phyloP scores from a whole-genome alignment of 2,888 invertebrate genomes.

The Priocnemis perturbator region DNA sequence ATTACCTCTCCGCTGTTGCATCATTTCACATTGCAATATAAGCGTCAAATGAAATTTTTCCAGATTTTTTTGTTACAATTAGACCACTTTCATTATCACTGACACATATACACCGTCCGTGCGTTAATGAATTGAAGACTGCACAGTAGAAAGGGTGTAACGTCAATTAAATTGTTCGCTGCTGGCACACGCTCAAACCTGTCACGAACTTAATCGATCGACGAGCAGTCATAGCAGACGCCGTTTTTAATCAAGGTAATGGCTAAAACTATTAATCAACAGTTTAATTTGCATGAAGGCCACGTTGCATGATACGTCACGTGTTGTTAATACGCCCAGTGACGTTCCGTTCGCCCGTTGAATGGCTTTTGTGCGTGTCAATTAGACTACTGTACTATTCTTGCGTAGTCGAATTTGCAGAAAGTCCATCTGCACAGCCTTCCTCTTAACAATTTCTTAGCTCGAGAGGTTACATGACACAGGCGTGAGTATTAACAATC shows the following conservation, averaged over 20 bases:
- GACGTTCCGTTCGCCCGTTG: conserved; percentile 37
- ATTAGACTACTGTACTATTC: conserved; percentile 33
- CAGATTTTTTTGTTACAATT: too few species aligned
- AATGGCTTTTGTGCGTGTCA: conserved; percentile 49
- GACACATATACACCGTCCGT: too few species aligned
- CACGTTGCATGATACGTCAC: conserved; percentile 20
- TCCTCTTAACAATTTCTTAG: background rate
- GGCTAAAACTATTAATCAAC: conserved; percentile 11
- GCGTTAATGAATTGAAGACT: too few species aligned
- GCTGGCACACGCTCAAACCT: background rate
- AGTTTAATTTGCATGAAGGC: conserved; percentile 26
- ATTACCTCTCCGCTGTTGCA: too few species aligned
- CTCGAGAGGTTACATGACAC: too few species aligned
- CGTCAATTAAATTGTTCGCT: too few species aligned
- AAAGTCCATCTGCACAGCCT: conserved; percentile 26
- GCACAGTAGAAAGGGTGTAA: too few species aligned
- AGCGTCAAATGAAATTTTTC: too few species aligned
- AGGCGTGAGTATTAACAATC: too few species aligned
- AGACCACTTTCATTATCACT: too few species aligned
- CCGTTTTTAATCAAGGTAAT: conserved; percentile 22
- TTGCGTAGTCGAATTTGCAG: conserved; percentile 32
- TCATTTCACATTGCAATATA: too few species aligned
- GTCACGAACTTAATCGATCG: background rate
- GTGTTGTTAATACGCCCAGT: conserved; percentile 28
- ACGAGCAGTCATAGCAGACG: background rate